Evolutionary conservation across 1,140 invertebrate genomes (phyloP).

Genomic region (Armadillidium nasatum): DNA sequence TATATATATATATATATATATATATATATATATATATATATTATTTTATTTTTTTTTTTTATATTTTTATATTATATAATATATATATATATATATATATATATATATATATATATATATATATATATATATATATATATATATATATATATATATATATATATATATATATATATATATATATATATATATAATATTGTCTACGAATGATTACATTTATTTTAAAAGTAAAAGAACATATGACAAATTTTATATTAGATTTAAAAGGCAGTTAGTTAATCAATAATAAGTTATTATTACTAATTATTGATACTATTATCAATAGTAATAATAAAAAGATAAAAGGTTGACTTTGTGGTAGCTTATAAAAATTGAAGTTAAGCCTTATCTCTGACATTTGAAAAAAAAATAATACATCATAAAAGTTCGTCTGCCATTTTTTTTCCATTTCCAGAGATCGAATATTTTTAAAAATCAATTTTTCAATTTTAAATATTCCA

Average conservation of each 20-base stretch:
- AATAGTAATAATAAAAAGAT: no score
- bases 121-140: slow-evolving; percentile 13
- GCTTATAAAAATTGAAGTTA: neutral
- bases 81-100: neutral
- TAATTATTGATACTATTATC: no score
- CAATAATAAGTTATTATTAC: neutral
- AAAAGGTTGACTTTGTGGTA: neutral
- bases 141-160: slow-evolving; percentile 14
- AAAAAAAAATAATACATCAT: neutral
- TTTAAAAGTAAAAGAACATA: neutral
- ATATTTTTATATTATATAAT: neutral
- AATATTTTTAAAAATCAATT: no score
- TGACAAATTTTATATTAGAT: neutral
- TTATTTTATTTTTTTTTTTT: neutral
- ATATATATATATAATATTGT: slow-evolving; percentile 6
- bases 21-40: slow-evolving; percentile 7
- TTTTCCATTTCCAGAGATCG: no score
- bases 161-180: slow-evolving; percentile 15
- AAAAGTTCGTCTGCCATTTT: no score
- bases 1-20: slow-evolving; percentile 10
- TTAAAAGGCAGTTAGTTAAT: slow-evolving; percentile 2
- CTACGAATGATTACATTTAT: neutral
- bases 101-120: slow-evolving; percentile 15
- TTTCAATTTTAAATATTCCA: no score
- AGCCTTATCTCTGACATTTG: neutral